A percentile compares a stretch with the other conserved stretches of the same genome.
These are phyloP conservation scores for Drosophila multiciliata DNA, from an alignment of 2,888 invertebrate species.

Conservation along the genomic window DNA sequence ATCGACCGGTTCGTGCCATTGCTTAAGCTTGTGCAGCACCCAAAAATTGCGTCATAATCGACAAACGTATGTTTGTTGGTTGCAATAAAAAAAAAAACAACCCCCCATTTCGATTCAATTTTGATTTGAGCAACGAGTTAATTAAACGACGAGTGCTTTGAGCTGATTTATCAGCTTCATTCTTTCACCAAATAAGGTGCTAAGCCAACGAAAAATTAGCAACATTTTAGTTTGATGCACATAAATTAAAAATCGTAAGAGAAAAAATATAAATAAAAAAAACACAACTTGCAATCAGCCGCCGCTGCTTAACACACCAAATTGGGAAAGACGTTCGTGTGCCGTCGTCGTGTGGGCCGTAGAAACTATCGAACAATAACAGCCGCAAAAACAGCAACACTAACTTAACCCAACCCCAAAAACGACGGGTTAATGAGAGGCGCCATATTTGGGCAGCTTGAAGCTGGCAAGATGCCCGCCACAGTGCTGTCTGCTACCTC, in stretches of 20 bases:
- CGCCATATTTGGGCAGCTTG: slow-evolving; percentile 72
- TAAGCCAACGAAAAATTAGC: slow-evolving; percentile 70
- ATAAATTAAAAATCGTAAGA: slow-evolving; percentile 57
- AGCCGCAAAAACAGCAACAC: slow-evolving; percentile 26
- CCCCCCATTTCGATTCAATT: slow-evolving; percentile 7
- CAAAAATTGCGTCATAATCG: slow-evolving; percentile 67
- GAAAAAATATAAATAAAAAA: slow-evolving; percentile 17
- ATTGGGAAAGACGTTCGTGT: slow-evolving; percentile 74
- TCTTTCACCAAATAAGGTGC: slow-evolving; percentile 63
- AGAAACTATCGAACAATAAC: slow-evolving; percentile 17
- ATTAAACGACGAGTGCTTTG: slow-evolving; percentile 63
- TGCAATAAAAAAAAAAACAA: slow-evolving; percentile 3
- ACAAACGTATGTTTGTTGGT: slow-evolving; percentile 37
- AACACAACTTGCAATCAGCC: slow-evolving; percentile 30
- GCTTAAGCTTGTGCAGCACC: slow-evolving; percentile 16
- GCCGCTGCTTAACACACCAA: slow-evolving; percentile 58
- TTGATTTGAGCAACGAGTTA: slow-evolving; percentile 63
- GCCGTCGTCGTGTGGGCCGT: slow-evolving; percentile 55
- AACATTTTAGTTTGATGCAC: slow-evolving; percentile 76
- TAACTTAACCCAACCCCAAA: slow-evolving; percentile 57
- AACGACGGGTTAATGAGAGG: slow-evolving; percentile 70
- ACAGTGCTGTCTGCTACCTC: slow-evolving; percentile 64
- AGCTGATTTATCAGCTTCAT: slow-evolving; percentile 48
- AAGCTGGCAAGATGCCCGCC: slow-evolving; percentile 73
- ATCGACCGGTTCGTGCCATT: slow-evolving; percentile 3